Evolutionary conservation across 2,888 invertebrate genomes (phyloP).

Genomic region (Tetragonula carbonaria): DNA sequence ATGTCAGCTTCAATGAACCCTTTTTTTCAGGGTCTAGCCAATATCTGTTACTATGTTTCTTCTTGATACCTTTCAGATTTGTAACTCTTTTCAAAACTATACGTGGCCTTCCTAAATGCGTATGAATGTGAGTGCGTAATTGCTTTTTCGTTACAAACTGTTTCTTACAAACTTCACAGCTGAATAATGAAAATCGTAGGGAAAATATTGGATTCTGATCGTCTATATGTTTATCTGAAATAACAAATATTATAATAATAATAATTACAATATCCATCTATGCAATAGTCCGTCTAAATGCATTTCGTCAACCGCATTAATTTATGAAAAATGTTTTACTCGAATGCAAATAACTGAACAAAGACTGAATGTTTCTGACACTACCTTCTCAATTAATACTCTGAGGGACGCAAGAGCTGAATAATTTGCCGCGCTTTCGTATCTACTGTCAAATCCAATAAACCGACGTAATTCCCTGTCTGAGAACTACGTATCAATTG

Average conservation of each 20-base stretch:
- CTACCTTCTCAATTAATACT: constrained; percentile 15
- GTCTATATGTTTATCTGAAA: constrained; percentile 72
- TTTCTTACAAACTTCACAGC: constrained; percentile 80
- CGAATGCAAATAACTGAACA: constrained; percentile 3
- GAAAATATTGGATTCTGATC: constrained; percentile 59
- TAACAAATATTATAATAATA: constrained; percentile 29
- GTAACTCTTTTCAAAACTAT: constrained; percentile 79
- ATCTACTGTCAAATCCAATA: constrained; percentile 44
- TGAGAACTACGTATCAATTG: not conserved
- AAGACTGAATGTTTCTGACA: constrained; percentile 18
- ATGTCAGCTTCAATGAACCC: constrained; percentile 79
- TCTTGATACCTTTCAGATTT: constrained; percentile 72
- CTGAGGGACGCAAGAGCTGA: not conserved
- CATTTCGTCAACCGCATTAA: not conserved
- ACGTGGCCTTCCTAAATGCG: constrained; percentile 79
- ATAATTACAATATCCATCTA: not conserved
- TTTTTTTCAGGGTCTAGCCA: constrained; percentile 78
- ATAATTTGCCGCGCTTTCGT: constrained; percentile 65
- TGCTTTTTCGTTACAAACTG: constrained; percentile 78
- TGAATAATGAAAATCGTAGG: constrained; percentile 42
- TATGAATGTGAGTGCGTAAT: constrained; percentile 76
- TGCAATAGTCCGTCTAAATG: not conserved
- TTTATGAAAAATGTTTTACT: not conserved
- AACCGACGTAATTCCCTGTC: constrained; percentile 4
- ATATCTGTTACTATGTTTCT: constrained; percentile 72